These are phyloP conservation scores for Dendrolimus pini DNA, from an alignment of 2,888 invertebrate genomes.

Conservation along the genomic window DNA sequence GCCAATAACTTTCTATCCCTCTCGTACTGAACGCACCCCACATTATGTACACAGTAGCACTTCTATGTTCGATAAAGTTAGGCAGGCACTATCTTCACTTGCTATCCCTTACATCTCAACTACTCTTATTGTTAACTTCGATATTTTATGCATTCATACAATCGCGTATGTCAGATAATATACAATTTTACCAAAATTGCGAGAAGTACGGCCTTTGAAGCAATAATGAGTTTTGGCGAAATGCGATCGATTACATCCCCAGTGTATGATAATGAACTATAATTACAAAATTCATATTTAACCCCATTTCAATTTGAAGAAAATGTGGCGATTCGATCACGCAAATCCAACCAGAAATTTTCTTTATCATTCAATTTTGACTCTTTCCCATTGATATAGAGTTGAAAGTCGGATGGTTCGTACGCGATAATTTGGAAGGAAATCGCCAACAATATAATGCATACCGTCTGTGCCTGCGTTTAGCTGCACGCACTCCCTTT, in stretches of 20 bases:
- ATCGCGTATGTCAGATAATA: no score
- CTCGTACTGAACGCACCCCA: no score
- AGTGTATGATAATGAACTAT: slow-evolving; percentile 14
- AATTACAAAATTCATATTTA: slow-evolving; percentile 35
- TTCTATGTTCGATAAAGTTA: no score
- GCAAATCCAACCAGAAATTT: slow-evolving; percentile 21
- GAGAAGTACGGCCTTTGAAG: no score
- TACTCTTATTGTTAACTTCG: no score
- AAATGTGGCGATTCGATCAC: slow-evolving; percentile 27
- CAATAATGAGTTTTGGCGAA: background rate
- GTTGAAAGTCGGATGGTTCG: slow-evolving; percentile 20
- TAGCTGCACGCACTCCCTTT: slow-evolving; percentile 50
- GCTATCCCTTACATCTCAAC: no score
- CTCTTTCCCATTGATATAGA: slow-evolving; percentile 13
- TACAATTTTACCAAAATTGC: no score
- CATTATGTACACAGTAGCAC: no score
- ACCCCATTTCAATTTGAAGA: slow-evolving; percentile 38
- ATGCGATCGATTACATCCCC: slow-evolving; percentile 10
- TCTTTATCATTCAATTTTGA: slow-evolving; percentile 8
- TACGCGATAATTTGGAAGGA: slow-evolving; percentile 45
- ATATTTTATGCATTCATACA: no score
- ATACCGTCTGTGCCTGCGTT: slow-evolving; percentile 45
- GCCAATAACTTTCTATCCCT: no score
- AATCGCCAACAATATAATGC: slow-evolving; percentile 51
- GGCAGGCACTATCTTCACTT: no score